phyloP scores from a whole-genome alignment of 2,113 vertebrate genomes.

The Phrynosoma platyrhinos region DNA sequence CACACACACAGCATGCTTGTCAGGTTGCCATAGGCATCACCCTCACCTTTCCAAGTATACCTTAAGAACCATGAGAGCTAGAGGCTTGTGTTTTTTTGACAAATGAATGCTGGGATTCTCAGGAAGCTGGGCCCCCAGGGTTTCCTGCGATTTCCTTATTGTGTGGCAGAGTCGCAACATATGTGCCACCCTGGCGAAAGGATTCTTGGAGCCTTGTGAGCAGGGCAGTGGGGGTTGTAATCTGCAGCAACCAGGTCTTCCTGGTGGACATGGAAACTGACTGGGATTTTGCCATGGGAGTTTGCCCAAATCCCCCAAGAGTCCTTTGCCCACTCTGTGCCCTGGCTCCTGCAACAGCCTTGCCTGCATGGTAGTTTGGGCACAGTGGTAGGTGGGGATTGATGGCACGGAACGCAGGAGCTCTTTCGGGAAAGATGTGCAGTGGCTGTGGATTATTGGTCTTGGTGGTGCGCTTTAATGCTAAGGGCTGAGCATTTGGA shows the following conservation, averaged over 20 bases:
- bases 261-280: no score
- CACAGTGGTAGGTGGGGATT: background rate
- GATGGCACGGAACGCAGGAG: no score
- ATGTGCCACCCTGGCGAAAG: no score
- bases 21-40: background rate
- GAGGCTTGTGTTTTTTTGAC: background rate
- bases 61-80: background rate
- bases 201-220: background rate
- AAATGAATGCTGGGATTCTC: background rate
- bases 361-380: no score
- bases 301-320: background rate
- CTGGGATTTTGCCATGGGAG: background rate
- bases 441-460: background rate
- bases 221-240: background rate
- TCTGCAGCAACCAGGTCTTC: accelerated
- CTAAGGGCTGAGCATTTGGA: background rate
- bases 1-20: background rate
- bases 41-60: no score
- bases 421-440: background rate
- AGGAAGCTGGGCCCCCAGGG: background rate
- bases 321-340: background rate
- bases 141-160: background rate
- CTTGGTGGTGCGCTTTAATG: background rate
- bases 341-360: no score
- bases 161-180: background rate